Evolutionary conservation across 2,888 invertebrate species (phyloP), one percentile per base, ranked within the genome.

Genomic region (Prosopocoilus inquinatus): DNA sequence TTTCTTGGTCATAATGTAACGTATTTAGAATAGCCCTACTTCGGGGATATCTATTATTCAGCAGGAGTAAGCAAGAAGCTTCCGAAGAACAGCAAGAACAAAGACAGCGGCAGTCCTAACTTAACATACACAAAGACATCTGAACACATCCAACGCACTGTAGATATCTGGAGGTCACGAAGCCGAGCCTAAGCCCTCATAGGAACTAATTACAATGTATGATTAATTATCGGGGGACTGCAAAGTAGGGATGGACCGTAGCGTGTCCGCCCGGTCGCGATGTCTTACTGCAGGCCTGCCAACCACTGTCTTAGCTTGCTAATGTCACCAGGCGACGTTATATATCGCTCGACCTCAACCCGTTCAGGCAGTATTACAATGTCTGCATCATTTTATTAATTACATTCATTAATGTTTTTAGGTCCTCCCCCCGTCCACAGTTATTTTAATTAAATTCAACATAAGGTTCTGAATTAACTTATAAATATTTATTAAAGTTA

Each of bases 131-230:
- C 57, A 57, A 57, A 57, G 57, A 56, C 56, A 49, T 53, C 54
- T 41, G 49, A 53, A 57, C 57, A 50, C 50, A 57, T 57, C 57
- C 57, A 50, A 50, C 54, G 53, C 53, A 53, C 57, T 43, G 50
- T 38, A 53, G 57, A 50, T 57, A 53, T 57, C 50, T 57, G 36
- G 59, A 62, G 62, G 64, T 63, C 61, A 61, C 57, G 56, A 59
- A 60, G 59, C 58, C 53, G 59, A 58, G 54, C 59, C 60, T 58
- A 59, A 60, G 56, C 55, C 61, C 61, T 59, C 61, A 60, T 60
- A 74, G 75, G 72, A 74, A 76, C 76, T 77, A 76, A 77, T 77
- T 77, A 76, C 77, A 76, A 77, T 75, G 76, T 77, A 77, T 77
- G 77, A 77, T 77, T 77, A 77, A 77, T 77, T 77, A 76, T 77